These are phyloP conservation scores for Peromyscus polionotus DNA, from an alignment of 2,113 vertebrate species.

Conservation along the genomic window DNA sequence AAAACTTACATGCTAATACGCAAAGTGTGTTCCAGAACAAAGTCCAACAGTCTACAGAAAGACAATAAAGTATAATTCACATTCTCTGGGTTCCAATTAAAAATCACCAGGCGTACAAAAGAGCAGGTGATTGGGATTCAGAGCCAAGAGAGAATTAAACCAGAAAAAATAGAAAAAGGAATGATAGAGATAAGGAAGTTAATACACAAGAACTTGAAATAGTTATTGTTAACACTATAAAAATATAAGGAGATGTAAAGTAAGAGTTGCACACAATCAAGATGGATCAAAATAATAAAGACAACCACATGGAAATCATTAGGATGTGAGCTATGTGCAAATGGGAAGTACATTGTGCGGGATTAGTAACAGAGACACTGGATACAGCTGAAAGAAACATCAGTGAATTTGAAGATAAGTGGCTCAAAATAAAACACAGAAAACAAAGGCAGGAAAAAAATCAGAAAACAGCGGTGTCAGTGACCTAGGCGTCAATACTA, in stretches of 20 bases:
- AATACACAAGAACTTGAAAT: slow-evolving; percentile 18
- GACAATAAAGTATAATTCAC: not conserved
- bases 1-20: not conserved
- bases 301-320: not conserved
- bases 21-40: not conserved
- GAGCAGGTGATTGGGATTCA: not conserved
- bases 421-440: not conserved
- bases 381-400: not conserved
- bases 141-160: slow-evolving; percentile 20
- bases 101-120: not conserved
- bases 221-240: slow-evolving; percentile 1
- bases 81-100: not conserved
- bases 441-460: not conserved
- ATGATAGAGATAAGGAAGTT: not conserved
- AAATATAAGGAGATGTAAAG: slow-evolving; percentile 8
- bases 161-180: not conserved
- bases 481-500: not conserved
- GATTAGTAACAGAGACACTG: not conserved
- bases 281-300: slow-evolving; percentile 18
- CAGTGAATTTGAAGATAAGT: not conserved
- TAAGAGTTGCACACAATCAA: slow-evolving; percentile 6
- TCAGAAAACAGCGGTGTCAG: not conserved
- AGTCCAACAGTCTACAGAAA: not conserved
- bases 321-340: not conserved
- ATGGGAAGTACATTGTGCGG: not conserved